These are phyloP conservation scores for Silurus glanis DNA, from an alignment of 2,113 vertebrate genomes.

Conservation along the genomic window DNA sequence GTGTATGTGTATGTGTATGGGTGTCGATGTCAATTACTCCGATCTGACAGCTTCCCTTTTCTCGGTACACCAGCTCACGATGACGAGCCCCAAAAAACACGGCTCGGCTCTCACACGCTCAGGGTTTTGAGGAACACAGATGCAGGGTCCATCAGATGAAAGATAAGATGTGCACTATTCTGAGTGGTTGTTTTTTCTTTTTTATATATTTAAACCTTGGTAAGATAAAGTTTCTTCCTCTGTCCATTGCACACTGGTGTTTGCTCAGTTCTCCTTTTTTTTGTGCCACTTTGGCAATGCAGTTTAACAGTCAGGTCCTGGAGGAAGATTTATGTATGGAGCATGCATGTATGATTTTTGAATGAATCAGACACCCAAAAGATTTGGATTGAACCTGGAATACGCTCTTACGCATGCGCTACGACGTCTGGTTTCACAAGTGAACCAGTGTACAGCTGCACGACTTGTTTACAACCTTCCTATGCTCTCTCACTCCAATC, in stretches of 20 bases:
- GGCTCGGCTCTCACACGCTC: constrained; percentile 27
- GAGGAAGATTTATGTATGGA: background rate
- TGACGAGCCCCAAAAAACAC: constrained; percentile 55
- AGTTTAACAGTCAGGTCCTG: background rate
- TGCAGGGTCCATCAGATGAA: constrained; percentile 41
- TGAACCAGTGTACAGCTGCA: no score
- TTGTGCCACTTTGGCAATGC: background rate
- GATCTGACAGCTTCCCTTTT: constrained; percentile 62
- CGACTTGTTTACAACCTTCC: no score
- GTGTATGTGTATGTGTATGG: background rate
- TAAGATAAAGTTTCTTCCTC: constrained; percentile 42
- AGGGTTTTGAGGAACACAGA: constrained; percentile 37
- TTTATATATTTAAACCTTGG: constrained; percentile 2
- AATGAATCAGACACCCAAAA: background rate
- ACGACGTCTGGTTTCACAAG: no score
- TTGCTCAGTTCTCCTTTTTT: constrained; percentile 41
- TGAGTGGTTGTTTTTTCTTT: background rate
- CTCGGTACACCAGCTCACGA: constrained; percentile 60
- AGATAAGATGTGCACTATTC: constrained; percentile 37
- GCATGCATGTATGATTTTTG: no score
- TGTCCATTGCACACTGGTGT: background rate
- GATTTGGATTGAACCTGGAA: background rate
- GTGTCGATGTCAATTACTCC: constrained; percentile 26
- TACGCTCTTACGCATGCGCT: background rate
- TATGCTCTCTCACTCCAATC: no score